A percentile compares a stretch with the other conserved stretches of the same genome.
phyloP scores from a whole-genome alignment of 2,888 invertebrate species.

The Allolobophora icterica region DNA sequence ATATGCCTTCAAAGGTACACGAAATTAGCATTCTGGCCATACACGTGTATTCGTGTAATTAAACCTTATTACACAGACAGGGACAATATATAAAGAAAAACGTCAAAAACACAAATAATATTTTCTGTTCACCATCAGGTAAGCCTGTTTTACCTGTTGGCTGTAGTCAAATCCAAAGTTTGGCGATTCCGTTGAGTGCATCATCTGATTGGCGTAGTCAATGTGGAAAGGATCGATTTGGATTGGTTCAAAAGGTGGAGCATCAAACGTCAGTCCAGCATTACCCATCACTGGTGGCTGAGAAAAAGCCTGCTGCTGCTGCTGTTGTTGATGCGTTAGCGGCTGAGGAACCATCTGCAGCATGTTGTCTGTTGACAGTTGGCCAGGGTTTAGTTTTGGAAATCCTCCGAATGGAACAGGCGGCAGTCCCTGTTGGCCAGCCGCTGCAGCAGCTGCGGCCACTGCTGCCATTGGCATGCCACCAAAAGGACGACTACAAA shows the following conservation, averaged over 20 bases:
- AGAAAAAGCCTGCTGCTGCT: constrained; percentile 14
- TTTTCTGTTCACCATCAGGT: neutral
- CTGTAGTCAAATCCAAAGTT: constrained; percentile 64
- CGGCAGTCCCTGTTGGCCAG: constrained; percentile 35
- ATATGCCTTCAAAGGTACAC: neutral
- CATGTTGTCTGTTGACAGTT: neutral
- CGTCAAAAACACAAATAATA: neutral
- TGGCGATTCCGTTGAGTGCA: constrained; percentile 65
- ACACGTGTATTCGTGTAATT: no score
- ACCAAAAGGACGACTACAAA: constrained; percentile 14
- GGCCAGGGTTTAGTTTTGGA: constrained; percentile 24
- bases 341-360: constrained; percentile 24
- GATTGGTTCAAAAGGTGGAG: constrained; percentile 61
- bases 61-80: neutral
- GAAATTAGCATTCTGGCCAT: no score
- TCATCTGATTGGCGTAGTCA: constrained; percentile 56
- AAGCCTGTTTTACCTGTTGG: constrained; percentile 54
- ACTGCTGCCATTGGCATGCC: constrained; percentile 30
- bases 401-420: constrained; percentile 21
- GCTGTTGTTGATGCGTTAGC: no score
- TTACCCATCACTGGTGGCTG: neutral
- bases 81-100: neutral
- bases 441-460: constrained; percentile 28
- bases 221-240: constrained; percentile 63
- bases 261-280: constrained; percentile 57